These are phyloP conservation scores for Amphilophus citrinellus DNA, from an alignment of 2,113 vertebrate genomes.

Conservation along the genomic window DNA sequence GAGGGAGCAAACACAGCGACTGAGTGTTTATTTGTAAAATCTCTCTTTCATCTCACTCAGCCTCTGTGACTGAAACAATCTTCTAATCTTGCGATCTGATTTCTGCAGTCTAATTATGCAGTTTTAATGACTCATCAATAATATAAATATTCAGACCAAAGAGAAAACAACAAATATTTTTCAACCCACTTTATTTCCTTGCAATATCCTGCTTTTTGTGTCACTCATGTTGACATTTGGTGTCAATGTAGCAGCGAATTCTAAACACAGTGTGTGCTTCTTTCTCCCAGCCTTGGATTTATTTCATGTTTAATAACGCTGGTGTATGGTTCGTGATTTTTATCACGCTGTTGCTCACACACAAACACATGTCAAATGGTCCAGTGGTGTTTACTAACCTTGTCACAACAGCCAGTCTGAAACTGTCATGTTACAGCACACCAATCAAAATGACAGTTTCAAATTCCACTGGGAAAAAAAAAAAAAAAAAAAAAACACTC, in stretches of 20 bases:
- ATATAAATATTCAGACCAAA: background rate
- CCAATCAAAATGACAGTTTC: slow-evolving; percentile 37
- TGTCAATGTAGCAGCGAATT: background rate
- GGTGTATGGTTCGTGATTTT: slow-evolving; percentile 44
- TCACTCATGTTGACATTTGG: background rate
- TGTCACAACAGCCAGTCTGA: slow-evolving; percentile 65
- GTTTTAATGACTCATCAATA: background rate
- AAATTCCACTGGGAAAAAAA: slow-evolving; percentile 12
- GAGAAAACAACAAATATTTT: background rate
- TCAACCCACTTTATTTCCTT: background rate
- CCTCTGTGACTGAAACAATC: background rate
- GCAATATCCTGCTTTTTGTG: background rate
- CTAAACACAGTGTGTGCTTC: background rate
- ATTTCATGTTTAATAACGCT: slow-evolving; percentile 32
- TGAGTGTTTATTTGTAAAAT: background rate
- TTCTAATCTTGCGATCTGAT: background rate
- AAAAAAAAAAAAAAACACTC: background rate
- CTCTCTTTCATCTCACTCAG: background rate
- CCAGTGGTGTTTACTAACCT: slow-evolving; percentile 52
- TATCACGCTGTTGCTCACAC: slow-evolving; percentile 33
- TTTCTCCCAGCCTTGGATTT: background rate
- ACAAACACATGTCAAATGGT: slow-evolving; percentile 48
- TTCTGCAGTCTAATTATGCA: background rate
- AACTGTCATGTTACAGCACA: slow-evolving; percentile 34
- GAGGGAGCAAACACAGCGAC: background rate